Conservation (phyloP, 35 echinoderm and acorn worm genomes). For the Chiridota heheva region DNA sequence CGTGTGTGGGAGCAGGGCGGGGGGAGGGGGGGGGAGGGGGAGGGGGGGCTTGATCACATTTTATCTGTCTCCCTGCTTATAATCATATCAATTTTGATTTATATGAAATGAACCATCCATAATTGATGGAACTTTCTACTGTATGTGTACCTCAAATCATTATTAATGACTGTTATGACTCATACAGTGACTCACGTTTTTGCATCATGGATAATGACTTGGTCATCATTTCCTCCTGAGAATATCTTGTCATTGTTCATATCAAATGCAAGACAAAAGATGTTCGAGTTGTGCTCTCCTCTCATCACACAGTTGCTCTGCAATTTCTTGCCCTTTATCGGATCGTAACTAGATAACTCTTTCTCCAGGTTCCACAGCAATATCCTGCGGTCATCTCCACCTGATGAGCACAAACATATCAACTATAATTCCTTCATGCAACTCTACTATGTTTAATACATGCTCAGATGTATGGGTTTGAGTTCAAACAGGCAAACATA, state of each 20-base stretch:
- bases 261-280: conserved; percentile 90
- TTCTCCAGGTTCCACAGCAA: conserved; percentile 84
- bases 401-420: conserved; percentile 8
- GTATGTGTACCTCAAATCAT: too few relatives aligned
- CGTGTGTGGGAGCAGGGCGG: too few relatives aligned
- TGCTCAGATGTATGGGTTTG: too few relatives aligned
- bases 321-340: conserved; percentile 8
- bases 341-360: conserved; percentile 26
- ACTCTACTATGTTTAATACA: too few relatives aligned
- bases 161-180: too few relatives aligned
- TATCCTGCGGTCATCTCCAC: conserved; percentile 93
- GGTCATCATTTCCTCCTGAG: conserved; percentile 98
- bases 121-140: too few relatives aligned
- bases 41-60: too few relatives aligned
- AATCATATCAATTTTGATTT: too few relatives aligned
- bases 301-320: conserved; percentile 44
- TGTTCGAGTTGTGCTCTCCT: conserved; percentile 97
- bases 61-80: too few relatives aligned
- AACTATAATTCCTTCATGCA: background rate
- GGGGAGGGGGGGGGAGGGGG: too few relatives aligned
- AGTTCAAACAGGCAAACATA: too few relatives aligned
- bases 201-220: conserved; percentile 93
- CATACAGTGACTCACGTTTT: conserved; percentile 59
- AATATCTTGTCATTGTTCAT: conserved; percentile 77
- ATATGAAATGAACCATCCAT: too few relatives aligned